phyloP scores from a whole-genome alignment of 2,113 vertebrate species.

The Aegotheles bennettii region DNA sequence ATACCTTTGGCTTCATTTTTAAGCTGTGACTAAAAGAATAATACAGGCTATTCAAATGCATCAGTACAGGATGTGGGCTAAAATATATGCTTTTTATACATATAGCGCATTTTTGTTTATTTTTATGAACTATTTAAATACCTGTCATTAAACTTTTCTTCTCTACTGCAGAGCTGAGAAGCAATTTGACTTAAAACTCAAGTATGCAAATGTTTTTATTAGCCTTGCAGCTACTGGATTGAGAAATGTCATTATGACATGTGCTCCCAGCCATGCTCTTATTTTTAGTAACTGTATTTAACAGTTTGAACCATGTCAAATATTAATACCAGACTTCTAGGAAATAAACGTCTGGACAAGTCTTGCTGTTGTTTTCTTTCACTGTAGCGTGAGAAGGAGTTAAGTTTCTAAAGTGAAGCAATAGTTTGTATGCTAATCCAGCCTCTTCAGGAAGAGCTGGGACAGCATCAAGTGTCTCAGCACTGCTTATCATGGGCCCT shows the following conservation, averaged over 20 bases:
- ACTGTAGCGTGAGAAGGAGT: neutral
- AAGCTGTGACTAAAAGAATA: neutral
- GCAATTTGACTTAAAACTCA: neutral
- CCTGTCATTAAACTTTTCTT: neutral
- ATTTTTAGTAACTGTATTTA: neutral
- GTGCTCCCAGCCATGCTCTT: neutral
- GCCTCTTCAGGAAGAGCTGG: neutral
- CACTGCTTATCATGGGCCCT: neutral
- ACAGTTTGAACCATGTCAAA: neutral
- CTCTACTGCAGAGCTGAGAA: neutral
- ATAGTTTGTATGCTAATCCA: neutral
- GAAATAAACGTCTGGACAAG: conserved; percentile 55
- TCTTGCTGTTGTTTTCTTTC: neutral
- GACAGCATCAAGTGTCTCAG: neutral
- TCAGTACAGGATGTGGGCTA: neutral
- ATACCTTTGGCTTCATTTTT: neutral
- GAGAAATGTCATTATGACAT: neutral
- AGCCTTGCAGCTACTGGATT: neutral
- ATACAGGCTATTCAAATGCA: neutral
- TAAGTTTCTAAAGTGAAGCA: neutral
- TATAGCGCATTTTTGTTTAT: neutral
- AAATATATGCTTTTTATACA: neutral
- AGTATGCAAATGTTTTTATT: neutral
- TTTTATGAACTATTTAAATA: neutral
- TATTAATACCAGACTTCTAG: neutral